phyloP scores from a whole-genome alignment of 1,140 invertebrate genomes.

The Drosophila obscura region DNA sequence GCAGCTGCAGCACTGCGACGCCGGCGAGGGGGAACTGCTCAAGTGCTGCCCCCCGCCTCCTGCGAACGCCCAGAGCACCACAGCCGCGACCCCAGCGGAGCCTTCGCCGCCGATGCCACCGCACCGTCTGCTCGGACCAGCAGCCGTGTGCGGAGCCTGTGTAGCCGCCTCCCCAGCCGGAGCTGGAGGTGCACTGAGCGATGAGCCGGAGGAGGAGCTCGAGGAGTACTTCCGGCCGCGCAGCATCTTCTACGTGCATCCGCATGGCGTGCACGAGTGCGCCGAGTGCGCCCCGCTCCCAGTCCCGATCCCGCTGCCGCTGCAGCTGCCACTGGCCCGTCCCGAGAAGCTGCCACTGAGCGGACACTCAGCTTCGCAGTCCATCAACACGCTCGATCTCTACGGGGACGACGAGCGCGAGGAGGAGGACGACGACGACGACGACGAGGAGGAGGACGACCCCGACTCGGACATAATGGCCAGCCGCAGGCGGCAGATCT shows the following conservation, averaged over 20 bases:
- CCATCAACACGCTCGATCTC: conserved; percentile 38
- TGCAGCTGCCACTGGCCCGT: conserved; percentile 7
- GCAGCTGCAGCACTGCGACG: conserved; percentile 69
- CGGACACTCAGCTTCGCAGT: conserved; percentile 8
- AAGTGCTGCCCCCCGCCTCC: conserved; percentile 78
- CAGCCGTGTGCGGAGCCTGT: conserved; percentile 87
- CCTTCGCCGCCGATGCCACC: conserved; percentile 85
- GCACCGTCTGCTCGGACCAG: conserved; percentile 86
- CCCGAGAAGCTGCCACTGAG: not conserved
- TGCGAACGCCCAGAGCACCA: conserved; percentile 3
- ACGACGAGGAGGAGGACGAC: conserved; percentile 28
- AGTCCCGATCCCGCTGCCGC: conserved; percentile 26
- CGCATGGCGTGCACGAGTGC: conserved; percentile 84
- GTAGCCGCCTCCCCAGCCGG: conserved; percentile 84
- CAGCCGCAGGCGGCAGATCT: conserved; percentile 87
- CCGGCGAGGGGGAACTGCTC: conserved; percentile 80
- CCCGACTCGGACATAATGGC: conserved; percentile 73
- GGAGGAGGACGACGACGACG: conserved; percentile 44
- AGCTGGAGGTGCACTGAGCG: conserved; percentile 26
- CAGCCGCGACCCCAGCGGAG: not conserved
- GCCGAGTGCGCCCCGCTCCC: conserved; percentile 82
- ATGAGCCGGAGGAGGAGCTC: conserved; percentile 85
- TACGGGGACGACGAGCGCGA: conserved; percentile 38
- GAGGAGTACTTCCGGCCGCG: conserved; percentile 86
- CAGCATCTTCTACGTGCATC: conserved; percentile 86